Base-by-base conservation (phyloP, 2,797 vertebrate species). In the Microcaecilia unicolor region DNA sequence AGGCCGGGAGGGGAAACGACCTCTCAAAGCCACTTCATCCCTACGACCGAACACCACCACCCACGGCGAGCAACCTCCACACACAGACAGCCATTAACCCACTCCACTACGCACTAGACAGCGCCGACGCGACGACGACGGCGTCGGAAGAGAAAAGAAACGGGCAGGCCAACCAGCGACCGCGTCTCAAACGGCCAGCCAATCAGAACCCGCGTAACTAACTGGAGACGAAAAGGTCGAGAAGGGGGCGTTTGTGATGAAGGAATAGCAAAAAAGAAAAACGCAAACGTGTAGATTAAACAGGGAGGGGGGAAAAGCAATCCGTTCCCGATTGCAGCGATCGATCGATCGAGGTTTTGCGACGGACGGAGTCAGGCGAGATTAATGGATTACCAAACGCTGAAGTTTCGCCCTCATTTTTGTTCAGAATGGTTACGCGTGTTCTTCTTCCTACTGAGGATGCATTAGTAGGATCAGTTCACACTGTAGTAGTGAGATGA, bases 161-260 rank as follows among this genome's bases (percentile, higher is more conserved):
- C 5, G n/a, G 55, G 35, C 40, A 31, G 41, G 21, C 78, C 80
- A 74, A 69, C 69, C 42, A 34, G 13, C 6, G 25, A 4, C 5
- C n/a, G 14, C 43, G 15, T 64, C 59, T 39, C 46, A 16, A 30
- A 12, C 7, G 8, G 0, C 1, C 1, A 24, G 6, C 88, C 86
- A 80, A 86, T 88, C 35, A 52, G 6, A 22, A 15, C 22, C 18
- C 22, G 24, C 10, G 37, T 76, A 87, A 48, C 80, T 81, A 43
- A 22, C 2, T 28, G 15, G 60, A n/a, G n/a, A n/a, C n/a, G n/a
- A n/a, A n/a, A n/a, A n/a, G n/a, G 43, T 6, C 0, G 4, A 3
- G 8, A 13, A 7, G 5, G 29, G 32, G 28, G 36, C 38, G 38
- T n/a, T n/a, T n/a, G n/a, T n/a, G n/a, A n/a, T n/a, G n/a, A n/a